Evolutionary conservation across 1,140 invertebrate genomes (phyloP), one percentile per base, ranked within the genome.

Genomic region (Bombus cullumanus): DNA sequence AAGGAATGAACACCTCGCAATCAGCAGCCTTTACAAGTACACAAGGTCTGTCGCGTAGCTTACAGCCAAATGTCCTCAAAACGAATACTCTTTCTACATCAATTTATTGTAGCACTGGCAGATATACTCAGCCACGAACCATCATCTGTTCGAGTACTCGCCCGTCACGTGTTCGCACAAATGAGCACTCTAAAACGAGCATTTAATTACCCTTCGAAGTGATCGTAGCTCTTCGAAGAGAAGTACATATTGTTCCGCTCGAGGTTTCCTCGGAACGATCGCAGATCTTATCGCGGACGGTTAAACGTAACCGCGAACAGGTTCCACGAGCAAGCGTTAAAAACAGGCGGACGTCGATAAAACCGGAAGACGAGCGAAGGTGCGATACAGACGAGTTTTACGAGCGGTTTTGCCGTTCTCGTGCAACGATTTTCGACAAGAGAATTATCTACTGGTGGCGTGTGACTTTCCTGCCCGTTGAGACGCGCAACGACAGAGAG

Each of bases 151-250:
- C 37, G 18, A 37, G 66, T 25, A 13, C 25, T 15, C 41, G 8
- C 0, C 15, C 28, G 37, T 28, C 69, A 39, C 37, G 25, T n/a
- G 25, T 62, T 28, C 2, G 28, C 37, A 8, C 25, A 28, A 31
- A 73, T 57, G 57, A 59, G 15, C 3, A 39, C 22, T 28, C 53
- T 89, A 75, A 86, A 89, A 89, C 72, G 62, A 82, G 81, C 84
- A 62, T 83, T 89, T 89, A 89, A 89, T 89, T 82, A 53, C 74
- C 22, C 37, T 71, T 86, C 59, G 69, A n/a, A 83, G 37, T 18
- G 25, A 62, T 86, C 57, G 81, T 89, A 59, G 83, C 64, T 88
- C 62, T n/a, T 80, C 75, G 62, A 22, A 41, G 57, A 73, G 22
- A 39, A 34, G 83, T 41, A n/a, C 6, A 18, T 82, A 86, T 81